Conservation (phyloP, 2,113 vertebrate genomes). For the Corydoras sp. region DNA sequence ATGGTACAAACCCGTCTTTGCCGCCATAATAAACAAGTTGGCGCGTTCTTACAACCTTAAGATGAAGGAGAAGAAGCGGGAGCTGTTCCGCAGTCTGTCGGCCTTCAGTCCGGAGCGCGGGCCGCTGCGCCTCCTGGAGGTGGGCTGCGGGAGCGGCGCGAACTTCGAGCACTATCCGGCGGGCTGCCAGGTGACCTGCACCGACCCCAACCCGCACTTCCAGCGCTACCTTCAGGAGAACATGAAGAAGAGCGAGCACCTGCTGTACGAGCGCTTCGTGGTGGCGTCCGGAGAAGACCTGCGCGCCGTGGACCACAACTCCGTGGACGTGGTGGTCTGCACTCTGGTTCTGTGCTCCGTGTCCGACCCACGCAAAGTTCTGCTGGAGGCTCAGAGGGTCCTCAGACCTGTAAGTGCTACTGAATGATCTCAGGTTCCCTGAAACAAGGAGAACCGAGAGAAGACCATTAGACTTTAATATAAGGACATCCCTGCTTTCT, state of each 20-base stretch:
- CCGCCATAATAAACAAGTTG: conserved; percentile 45
- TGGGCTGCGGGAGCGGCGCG: conserved; percentile 71
- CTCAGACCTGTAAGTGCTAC: conserved; percentile 71
- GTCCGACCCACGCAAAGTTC: conserved; percentile 39
- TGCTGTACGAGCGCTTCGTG: conserved; percentile 65
- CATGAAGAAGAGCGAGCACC: conserved; percentile 65
- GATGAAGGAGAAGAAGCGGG: conserved; percentile 63
- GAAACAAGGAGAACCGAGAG: too few relatives aligned
- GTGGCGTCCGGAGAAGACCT: conserved; percentile 71
- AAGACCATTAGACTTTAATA: too few relatives aligned
- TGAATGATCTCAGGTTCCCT: too few relatives aligned
- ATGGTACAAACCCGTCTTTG: conserved; percentile 69
- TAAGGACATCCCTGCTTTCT: too few relatives aligned
- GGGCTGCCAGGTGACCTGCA: conserved; percentile 71
- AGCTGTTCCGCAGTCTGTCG: conserved; percentile 65
- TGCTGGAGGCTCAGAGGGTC: conserved; percentile 67
- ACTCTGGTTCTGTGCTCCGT: conserved; percentile 80
- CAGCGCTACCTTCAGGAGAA: conserved; percentile 56
- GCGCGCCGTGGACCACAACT: conserved; percentile 57
- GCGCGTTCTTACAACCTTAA: conserved; percentile 34
- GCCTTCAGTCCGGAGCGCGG: conserved; percentile 52
- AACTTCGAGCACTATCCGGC: conserved; percentile 79
- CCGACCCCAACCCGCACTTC: conserved; percentile 73
- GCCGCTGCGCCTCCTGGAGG: conserved; percentile 71
- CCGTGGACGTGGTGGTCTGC: conserved; percentile 72